Evolutionary conservation across 2,113 vertebrate genomes (phyloP).

Genomic region (Ascaphus truei): DNA sequence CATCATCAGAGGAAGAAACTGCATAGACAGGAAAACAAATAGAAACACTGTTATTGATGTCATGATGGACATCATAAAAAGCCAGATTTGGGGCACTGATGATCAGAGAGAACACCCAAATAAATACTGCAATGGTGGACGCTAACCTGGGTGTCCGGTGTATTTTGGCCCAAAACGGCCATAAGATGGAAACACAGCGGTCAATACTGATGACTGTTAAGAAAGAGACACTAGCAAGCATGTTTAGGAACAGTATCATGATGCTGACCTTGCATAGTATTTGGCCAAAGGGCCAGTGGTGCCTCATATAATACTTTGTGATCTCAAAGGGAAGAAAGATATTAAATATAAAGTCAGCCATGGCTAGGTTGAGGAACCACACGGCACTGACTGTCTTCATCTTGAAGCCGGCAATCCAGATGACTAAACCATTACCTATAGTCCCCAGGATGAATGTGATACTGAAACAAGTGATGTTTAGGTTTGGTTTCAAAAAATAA

Average conservation of each 20-base stretch:
- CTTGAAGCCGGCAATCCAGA: constrained; percentile 84
- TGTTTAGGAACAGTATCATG: constrained; percentile 75
- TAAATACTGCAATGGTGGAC: constrained; percentile 55
- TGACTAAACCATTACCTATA: constrained; percentile 78
- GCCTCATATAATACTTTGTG: constrained; percentile 67
- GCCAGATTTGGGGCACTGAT: too few species aligned
- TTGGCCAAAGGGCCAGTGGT: constrained; percentile 83
- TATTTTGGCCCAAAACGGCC: constrained; percentile 80
- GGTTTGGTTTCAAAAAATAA: too few species aligned
- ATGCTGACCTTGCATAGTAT: constrained; percentile 82
- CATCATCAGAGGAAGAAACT: too few species aligned
- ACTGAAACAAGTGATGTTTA: too few species aligned
- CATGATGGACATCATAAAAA: too few species aligned
- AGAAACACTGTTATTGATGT: too few species aligned
- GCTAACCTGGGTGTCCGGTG: constrained; percentile 66
- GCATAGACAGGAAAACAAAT: too few species aligned
- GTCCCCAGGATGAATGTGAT: constrained; percentile 84
- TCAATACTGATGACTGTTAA: constrained; percentile 82
- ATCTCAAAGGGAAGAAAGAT: constrained; percentile 76
- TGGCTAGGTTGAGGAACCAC: constrained; percentile 81
- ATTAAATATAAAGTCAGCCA: constrained; percentile 80
- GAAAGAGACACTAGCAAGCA: constrained; percentile 84
- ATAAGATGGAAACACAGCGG: constrained; percentile 74
- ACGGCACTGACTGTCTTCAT: constrained; percentile 72
- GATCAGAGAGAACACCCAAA: constrained; percentile 72